Evolutionary conservation across 2,888 invertebrate genomes (phyloP).

Genomic region (Unio delphinus): DNA sequence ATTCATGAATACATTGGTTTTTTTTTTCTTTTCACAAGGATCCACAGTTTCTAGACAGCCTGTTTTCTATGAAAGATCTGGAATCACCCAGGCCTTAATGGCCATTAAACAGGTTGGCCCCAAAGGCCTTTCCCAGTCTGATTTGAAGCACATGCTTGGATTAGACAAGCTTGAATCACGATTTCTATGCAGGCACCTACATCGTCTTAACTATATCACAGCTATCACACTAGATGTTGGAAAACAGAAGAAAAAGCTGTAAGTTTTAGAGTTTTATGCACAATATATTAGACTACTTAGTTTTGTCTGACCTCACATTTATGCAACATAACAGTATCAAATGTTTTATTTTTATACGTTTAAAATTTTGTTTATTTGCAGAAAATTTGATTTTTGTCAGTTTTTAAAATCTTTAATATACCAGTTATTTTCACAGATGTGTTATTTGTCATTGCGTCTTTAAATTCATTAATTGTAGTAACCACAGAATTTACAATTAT

Average conservation of each 20-base stretch:
- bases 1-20: no score
- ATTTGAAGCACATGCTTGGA: slow-evolving; percentile 49
- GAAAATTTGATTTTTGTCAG: no score
- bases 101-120: slow-evolving; percentile 73
- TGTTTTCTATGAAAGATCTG: slow-evolving; percentile 43
- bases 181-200: slow-evolving; percentile 21
- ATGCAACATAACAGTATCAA: no score
- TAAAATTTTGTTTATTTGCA: no score
- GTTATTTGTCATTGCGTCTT: no score
- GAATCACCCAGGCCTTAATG: slow-evolving; percentile 74
- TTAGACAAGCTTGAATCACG: slow-evolving; percentile 57
- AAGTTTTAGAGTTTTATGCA: slow-evolving; percentile 7
- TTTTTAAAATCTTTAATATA: no score
- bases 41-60: no score
- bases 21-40: no score
- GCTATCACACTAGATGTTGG: slow-evolving; percentile 27
- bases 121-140: slow-evolving; percentile 74
- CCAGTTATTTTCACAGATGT: no score
- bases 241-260: slow-evolving; percentile 36
- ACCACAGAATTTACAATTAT: no score
- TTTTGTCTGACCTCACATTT: neutral
- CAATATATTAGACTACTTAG: neutral
- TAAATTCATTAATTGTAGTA: no score
- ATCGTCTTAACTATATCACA: slow-evolving; percentile 12
- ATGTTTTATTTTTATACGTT: no score